These are phyloP conservation scores for Streptopelia turtur DNA, from an alignment of 2,797 vertebrate genomes.

Conservation along the genomic window DNA sequence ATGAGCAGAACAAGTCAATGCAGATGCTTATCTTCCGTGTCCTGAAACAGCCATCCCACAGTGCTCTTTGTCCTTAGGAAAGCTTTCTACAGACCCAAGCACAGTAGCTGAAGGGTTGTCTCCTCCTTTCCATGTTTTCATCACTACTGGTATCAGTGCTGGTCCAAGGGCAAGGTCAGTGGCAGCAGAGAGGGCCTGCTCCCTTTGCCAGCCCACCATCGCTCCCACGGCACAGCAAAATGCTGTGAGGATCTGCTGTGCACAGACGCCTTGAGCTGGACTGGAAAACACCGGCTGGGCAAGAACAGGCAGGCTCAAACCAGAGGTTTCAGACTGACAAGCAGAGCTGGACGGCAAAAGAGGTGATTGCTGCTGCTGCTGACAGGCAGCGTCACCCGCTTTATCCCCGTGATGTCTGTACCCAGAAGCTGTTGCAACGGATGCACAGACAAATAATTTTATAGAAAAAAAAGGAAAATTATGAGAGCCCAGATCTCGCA, in stretches of 20 bases:
- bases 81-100: not conserved
- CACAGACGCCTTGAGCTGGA: not conserved
- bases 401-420: not conserved
- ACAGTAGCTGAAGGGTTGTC: not conserved
- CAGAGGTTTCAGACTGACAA: not conserved
- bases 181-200: not conserved
- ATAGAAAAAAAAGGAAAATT: not conserved
- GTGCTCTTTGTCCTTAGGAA: not conserved
- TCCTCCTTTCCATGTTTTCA: not conserved
- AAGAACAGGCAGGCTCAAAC: not conserved
- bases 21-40: not conserved
- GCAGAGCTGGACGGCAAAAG: not conserved
- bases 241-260: rapidly evolving
- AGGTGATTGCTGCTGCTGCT: not conserved
- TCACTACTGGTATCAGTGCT: not conserved
- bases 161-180: not conserved
- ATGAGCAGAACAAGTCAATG: not conserved
- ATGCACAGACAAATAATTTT: not conserved
- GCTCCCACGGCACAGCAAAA: not conserved
- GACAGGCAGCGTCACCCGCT: rapidly evolving
- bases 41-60: not conserved
- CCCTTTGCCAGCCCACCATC: not conserved
- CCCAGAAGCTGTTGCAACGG: not conserved
- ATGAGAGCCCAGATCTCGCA: not conserved
- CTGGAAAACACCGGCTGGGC: not conserved